Evolutionary conservation across 2,888 invertebrate genomes (phyloP).

Genomic region (Dicyrtomina minuta): DNA sequence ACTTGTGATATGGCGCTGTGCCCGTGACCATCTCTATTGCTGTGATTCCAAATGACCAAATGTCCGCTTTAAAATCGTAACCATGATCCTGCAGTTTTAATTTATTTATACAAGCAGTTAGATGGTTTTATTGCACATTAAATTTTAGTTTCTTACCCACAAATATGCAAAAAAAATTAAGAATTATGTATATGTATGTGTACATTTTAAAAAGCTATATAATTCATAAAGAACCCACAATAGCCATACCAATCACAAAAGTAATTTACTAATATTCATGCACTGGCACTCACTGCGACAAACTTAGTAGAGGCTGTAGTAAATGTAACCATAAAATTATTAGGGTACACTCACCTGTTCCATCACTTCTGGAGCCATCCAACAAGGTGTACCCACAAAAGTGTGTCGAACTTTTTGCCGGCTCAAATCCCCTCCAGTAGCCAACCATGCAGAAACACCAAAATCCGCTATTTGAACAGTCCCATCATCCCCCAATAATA

Average conservation of each 20-base stretch:
- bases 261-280: too few relatives aligned
- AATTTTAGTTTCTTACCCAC: too few relatives aligned
- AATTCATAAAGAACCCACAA: too few relatives aligned
- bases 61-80: slow-evolving; percentile 96
- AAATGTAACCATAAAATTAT: too few relatives aligned
- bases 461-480: slow-evolving; percentile 98
- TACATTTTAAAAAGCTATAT: too few relatives aligned
- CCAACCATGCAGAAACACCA: slow-evolving; percentile 96
- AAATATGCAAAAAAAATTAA: too few relatives aligned
- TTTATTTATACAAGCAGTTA: too few relatives aligned
- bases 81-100: slow-evolving; percentile 80
- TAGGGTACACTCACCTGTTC: slow-evolving; percentile 69
- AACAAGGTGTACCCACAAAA: slow-evolving; percentile 66
- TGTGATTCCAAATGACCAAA: slow-evolving; percentile 92
- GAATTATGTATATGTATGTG: too few relatives aligned
- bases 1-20: slow-evolving; percentile 98
- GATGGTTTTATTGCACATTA: too few relatives aligned
- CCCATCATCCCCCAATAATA: slow-evolving; percentile 84
- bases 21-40: slow-evolving; percentile 99
- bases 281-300: not conserved
- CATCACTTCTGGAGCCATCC: slow-evolving; percentile 97
- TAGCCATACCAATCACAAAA: too few relatives aligned
- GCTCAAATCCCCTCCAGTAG: slow-evolving; percentile 88
- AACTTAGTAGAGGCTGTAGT: slow-evolving; percentile 48
- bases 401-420: slow-evolving; percentile 82